Percentiles rank a stretch among this genome's conserved stretches.
phyloP scores from a whole-genome alignment of 1,140 invertebrate genomes.

The Drosophila prosaltans region DNA sequence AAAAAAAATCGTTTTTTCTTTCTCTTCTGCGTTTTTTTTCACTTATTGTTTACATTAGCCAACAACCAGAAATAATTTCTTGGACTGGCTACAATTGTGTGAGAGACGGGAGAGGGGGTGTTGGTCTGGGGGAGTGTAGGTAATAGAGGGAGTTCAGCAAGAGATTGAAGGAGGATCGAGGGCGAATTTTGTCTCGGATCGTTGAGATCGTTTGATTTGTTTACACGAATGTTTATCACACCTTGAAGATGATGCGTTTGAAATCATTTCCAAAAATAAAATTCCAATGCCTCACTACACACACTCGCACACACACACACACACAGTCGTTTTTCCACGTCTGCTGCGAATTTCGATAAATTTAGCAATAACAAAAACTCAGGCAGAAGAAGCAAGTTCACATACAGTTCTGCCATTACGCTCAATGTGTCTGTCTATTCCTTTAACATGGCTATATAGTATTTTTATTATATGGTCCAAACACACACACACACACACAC shows the following conservation, averaged over 20 bases:
- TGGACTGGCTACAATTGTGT: conserved; percentile 16
- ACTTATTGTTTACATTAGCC: conserved; percentile 17
- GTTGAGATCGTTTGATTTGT: conserved; percentile 62
- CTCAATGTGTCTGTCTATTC: conserved; percentile 5
- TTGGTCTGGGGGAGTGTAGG: neutral
- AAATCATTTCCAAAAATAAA: conserved; percentile 81
- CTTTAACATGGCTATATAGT: neutral
- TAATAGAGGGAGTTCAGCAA: neutral
- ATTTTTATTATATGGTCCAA: conserved; percentile 15
- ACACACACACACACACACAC: too few relatives aligned
- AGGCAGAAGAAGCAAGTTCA: conserved; percentile 53
- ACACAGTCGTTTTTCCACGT: conserved; percentile 10
- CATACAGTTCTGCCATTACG: conserved; percentile 64
- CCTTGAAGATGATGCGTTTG: conserved; percentile 77
- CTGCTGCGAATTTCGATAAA: conserved; percentile 51
- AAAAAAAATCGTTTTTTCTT: conserved; percentile 4
- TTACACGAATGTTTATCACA: conserved; percentile 77
- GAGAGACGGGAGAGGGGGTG: neutral
- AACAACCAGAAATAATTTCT: conserved; percentile 17
- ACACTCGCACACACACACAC: neutral
- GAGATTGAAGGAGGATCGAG: conserved; percentile 2
- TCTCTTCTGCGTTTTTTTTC: neutral
- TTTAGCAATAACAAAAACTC: conserved; percentile 58
- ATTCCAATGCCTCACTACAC: conserved; percentile 30
- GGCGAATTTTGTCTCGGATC: conserved; percentile 25